phyloP scores from a whole-genome alignment of 2,797 vertebrate genomes.

The Falco novaeseelandiae region DNA sequence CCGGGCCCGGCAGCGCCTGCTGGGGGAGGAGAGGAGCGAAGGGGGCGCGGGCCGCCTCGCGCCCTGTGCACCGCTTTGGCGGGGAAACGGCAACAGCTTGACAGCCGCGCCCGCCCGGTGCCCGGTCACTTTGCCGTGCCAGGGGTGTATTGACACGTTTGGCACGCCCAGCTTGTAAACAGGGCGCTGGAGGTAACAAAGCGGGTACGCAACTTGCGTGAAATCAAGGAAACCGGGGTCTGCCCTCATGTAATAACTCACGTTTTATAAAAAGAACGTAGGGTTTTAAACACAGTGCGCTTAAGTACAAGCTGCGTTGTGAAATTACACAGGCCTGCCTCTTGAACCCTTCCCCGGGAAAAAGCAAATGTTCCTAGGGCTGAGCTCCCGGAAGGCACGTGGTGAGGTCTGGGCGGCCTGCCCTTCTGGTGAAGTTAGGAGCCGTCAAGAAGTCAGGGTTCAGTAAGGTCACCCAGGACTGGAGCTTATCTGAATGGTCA shows the following conservation, averaged over 20 bases:
- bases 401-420: neutral
- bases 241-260: fast-evolving
- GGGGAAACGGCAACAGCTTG: neutral
- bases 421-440: fast-evolving
- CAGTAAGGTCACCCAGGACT: neutral
- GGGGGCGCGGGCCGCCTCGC: neutral
- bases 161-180: neutral
- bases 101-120: neutral
- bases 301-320: neutral
- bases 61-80: fast-evolving
- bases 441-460: neutral
- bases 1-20: neutral
- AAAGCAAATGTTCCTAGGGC: fast-evolving
- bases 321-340: neutral
- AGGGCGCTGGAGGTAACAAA: neutral
- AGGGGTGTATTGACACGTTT: neutral
- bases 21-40: neutral
- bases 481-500: neutral
- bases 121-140: fast-evolving
- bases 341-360: fast-evolving
- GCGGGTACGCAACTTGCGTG: fast-evolving
- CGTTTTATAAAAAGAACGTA: fast-evolving
- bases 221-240: neutral
- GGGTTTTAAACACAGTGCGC: fast-evolving
- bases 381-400: fast-evolving